Evolutionary conservation across 2,888 invertebrate species (phyloP), one percentile per base, ranked within the genome.

Genomic region (Osmoderma eremita): DNA sequence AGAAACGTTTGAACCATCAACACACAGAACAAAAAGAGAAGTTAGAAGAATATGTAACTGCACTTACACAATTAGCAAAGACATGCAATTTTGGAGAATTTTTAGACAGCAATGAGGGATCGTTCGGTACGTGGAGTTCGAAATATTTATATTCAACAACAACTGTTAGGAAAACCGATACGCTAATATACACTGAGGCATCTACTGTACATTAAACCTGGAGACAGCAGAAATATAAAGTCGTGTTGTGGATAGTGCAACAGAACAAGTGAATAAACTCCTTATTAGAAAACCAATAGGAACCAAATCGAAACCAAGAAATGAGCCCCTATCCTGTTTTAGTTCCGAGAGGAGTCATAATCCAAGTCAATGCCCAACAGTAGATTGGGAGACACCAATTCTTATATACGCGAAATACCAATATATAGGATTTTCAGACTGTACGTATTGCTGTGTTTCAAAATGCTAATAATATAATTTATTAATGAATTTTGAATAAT

Each of bases 21-120:
- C 53, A 2, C 10, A 24, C 22, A n/a, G 45, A 61, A 18, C 13
- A 39, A 4, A n/a, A 36, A 12, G 42, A 62, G 18, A 36, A 45
- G 24, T 24, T 63, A 36, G 30, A 15, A 5, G 68, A 67, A 18
- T 68, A 54, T 22, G 38, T 42, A 15, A 41, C 38, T 4, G 63
- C 42, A 10, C 22, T 70, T n/a, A 42, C 39, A 24, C 24, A 41
- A 1, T 18, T 66, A 24, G 65, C 68, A 42, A 53, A 36, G 10
- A 39, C 51, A 6, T 70, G 70, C 36, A 36, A 66, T 1, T 70
- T 70, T 56, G 62, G 24, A 6, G 5, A 4, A 12, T 69, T 70
- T 24, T 42, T 69, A n/a, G 39, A 70, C 15, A 1, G 67, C 67
- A 1, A 15, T 70, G 15, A 48, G 64, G 8, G 69, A 70, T 41